Percentiles rank a stretch among this genome's conserved stretches.
Evolutionary conservation across 2,797 vertebrate genomes (phyloP).

Genomic region (Cynopterus sphinx): DNA sequence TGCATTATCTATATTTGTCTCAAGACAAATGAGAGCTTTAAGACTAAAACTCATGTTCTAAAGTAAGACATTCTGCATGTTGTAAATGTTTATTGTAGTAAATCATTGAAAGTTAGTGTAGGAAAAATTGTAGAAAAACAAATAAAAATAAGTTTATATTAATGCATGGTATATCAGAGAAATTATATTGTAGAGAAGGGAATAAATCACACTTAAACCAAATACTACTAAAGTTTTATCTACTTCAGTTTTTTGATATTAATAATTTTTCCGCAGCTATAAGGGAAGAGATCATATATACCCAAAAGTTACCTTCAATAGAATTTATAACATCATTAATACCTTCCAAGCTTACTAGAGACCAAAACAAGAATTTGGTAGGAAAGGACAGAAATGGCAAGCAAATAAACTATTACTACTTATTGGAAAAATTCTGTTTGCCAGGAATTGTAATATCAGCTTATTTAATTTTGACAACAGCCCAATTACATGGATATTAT

Average conservation of each 20-base stretch:
- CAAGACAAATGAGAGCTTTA: slow-evolving; percentile 1
- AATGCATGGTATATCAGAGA: neutral
- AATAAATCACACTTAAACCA: neutral
- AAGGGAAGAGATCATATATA: neutral
- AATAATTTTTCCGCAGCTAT: neutral
- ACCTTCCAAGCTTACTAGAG: neutral
- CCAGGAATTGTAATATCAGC: neutral
- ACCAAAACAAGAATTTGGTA: neutral
- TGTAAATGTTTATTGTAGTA: neutral
- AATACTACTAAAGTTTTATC: neutral
- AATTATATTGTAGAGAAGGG: neutral
- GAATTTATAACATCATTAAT: neutral
- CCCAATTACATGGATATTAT: neutral
- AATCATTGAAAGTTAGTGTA: neutral
- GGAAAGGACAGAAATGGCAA: neutral
- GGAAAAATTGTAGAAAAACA: neutral
- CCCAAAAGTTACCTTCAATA: neutral
- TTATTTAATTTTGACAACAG: neutral
- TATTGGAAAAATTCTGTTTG: neutral
- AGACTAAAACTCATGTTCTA: neutral
- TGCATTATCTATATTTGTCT: neutral
- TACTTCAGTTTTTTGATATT: neutral
- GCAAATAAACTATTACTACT: neutral
- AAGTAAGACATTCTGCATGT: neutral
- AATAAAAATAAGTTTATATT: neutral